Conservation (phyloP, 1,140 invertebrate species). For the Globodera rostochiensis region DNA sequence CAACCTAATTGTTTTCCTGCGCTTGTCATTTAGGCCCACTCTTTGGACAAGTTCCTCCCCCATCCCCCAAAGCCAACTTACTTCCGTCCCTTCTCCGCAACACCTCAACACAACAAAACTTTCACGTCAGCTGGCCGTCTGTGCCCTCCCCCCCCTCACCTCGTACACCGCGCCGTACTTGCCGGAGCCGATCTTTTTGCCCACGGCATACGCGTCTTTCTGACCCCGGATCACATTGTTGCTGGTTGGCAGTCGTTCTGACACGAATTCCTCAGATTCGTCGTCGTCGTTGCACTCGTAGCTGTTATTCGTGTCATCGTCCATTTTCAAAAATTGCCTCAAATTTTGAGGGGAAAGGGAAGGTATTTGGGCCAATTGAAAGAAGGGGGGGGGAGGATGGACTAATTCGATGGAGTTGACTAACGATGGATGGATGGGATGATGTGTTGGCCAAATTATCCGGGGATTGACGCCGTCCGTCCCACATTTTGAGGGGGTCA, state of each 20-base stretch:
- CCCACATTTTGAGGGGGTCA: background rate
- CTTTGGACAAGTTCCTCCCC: background rate
- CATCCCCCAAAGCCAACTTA: background rate
- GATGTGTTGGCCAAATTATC: background rate
- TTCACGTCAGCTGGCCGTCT: constrained; percentile 11
- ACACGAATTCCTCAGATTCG: constrained; percentile 36
- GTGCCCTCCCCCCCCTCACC: constrained; percentile 21
- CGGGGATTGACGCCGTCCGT: no score
- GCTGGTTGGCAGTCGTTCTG: constrained; percentile 48
- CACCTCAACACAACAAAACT: constrained; percentile 45
- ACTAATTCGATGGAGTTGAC: no score
- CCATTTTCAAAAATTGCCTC: constrained; percentile 11
- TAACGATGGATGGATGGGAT: no score
- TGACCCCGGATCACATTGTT: constrained; percentile 61
- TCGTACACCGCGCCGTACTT: constrained; percentile 62
- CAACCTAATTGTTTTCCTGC: no score
- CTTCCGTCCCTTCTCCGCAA: constrained; percentile 53
- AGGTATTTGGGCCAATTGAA: background rate
- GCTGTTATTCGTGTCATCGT: constrained; percentile 33
- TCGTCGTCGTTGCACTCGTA: constrained; percentile 18
- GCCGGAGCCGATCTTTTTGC: constrained; percentile 54
- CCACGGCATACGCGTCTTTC: constrained; percentile 55
- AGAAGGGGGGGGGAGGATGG: background rate
- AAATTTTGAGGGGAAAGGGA: background rate
- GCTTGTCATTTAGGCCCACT: background rate